Conservation (phyloP, 1,140 invertebrate species). For the Zophobas atratus region DNA sequence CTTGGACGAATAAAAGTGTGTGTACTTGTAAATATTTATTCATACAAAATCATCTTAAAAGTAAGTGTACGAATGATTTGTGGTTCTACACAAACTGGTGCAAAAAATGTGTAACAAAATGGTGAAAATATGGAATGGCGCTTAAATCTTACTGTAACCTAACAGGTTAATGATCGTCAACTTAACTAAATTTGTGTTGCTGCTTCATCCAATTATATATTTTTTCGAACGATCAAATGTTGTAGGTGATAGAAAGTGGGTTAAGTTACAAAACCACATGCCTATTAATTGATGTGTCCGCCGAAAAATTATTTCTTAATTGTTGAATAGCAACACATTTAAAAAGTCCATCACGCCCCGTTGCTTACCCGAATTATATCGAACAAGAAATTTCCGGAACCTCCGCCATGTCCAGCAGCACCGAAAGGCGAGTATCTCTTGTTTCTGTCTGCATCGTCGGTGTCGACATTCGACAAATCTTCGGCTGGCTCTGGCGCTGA, state of each 20-base stretch:
- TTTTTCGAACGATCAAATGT: slow-evolving; percentile 1
- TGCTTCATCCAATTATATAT: slow-evolving; percentile 2
- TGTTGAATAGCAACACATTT: slow-evolving; percentile 24
- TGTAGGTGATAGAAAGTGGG: slow-evolving; percentile 25
- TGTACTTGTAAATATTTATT: slow-evolving; percentile 40
- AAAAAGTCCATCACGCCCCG: slow-evolving; percentile 25
- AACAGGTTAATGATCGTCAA: slow-evolving; percentile 21
- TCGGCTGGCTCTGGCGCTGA: slow-evolving; percentile 70
- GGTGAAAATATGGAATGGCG: slow-evolving; percentile 29
- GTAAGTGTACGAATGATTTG: slow-evolving; percentile 9
- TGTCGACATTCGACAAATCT: slow-evolving; percentile 71
- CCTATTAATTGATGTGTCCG: not conserved
- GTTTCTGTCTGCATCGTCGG: slow-evolving; percentile 83
- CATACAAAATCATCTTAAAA: slow-evolving; percentile 26
- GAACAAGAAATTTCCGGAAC: slow-evolving; percentile 89
- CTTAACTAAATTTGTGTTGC: slow-evolving; percentile 22
- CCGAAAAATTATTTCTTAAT: not conserved
- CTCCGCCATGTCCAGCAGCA: slow-evolving; percentile 72
- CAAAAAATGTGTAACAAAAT: slow-evolving; percentile 19
- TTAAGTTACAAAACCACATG: slow-evolving; percentile 26
- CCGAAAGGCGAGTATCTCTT: slow-evolving; percentile 84
- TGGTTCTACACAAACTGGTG: slow-evolving; percentile 24
- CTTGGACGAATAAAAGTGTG: slow-evolving; percentile 31
- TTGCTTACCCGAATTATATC: slow-evolving; percentile 85
- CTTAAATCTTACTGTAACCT: slow-evolving; percentile 15